Evolutionary conservation across 2,797 vertebrate species (phyloP).

Genomic region (Notamacropus eugenii): DNA sequence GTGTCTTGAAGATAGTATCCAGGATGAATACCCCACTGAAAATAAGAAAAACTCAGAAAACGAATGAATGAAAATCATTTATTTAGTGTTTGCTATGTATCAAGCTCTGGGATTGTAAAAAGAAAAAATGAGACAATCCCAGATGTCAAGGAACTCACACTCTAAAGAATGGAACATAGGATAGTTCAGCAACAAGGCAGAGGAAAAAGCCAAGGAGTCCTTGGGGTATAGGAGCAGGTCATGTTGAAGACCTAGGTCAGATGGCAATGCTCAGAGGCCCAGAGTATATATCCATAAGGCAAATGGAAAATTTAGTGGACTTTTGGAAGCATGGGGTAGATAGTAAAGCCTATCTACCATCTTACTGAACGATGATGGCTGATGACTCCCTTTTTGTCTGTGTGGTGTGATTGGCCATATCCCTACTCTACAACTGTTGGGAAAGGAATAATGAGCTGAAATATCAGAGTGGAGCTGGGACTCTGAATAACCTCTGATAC

Average conservation of each 20-base stretch:
- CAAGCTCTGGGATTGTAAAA: not conserved
- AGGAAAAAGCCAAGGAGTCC: not conserved
- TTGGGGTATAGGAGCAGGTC: not conserved
- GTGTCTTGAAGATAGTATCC: constrained; percentile 59
- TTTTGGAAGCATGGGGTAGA: not conserved
- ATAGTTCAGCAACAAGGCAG: not conserved
- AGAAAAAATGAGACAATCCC: not conserved
- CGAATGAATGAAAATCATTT: not conserved
- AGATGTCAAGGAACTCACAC: not conserved
- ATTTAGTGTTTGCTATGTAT: not conserved
- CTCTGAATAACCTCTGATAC: not conserved
- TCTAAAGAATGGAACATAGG: not conserved
- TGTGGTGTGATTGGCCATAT: not conserved
- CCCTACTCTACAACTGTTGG: not conserved
- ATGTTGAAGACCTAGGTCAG: not conserved
- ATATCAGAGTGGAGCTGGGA: not conserved
- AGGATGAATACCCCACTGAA: constrained; percentile 53
- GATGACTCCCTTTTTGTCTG: not conserved
- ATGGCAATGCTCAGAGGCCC: not conserved
- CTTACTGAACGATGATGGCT: not conserved
- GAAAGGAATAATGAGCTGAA: not conserved
- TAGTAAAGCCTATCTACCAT: not conserved
- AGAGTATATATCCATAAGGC: not conserved
- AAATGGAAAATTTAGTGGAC: not conserved
- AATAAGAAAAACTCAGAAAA: constrained; percentile 47